phyloP scores from a whole-genome alignment of 2,113 vertebrate genomes.

The Atherinomorus stipes region DNA sequence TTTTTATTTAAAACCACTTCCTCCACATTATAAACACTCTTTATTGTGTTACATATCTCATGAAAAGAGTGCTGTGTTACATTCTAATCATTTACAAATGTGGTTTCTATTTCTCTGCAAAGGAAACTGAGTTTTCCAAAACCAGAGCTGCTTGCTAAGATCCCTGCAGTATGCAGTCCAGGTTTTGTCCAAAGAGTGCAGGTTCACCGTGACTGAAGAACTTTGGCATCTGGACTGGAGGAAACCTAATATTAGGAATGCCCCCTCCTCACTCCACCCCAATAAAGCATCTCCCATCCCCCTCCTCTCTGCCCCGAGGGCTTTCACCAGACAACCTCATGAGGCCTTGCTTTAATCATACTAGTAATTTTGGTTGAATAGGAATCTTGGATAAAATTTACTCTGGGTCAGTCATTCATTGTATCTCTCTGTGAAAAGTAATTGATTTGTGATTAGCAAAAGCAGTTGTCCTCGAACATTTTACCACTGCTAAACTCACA shows the following conservation, averaged over 20 bases:
- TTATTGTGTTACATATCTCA: neutral
- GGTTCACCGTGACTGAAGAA: constrained; percentile 53
- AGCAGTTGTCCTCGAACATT: neutral
- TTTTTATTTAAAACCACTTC: neutral
- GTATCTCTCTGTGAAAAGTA: neutral
- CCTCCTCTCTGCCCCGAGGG: constrained; percentile 10
- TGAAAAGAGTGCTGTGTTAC: neutral
- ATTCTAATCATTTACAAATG: neutral
- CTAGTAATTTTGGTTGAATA: constrained; percentile 32
- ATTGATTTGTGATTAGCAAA: constrained; percentile 17
- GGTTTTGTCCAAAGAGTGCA: constrained; percentile 57
- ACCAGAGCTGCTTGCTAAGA: constrained; percentile 32
- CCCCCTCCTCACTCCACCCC: constrained; percentile 17
- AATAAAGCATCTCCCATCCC: constrained; percentile 12
- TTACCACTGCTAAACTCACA: too few species aligned
- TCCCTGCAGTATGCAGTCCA: constrained; percentile 36
- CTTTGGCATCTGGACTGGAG: constrained; percentile 64
- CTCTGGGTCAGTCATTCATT: neutral
- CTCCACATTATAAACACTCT: neutral
- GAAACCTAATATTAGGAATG: constrained; percentile 73
- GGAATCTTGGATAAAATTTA: constrained; percentile 21
- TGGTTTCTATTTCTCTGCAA: constrained; percentile 5
- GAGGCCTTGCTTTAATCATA: constrained; percentile 38
- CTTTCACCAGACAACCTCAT: constrained; percentile 30
- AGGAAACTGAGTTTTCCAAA: neutral